A percentile compares a stretch with the other conserved stretches of the same genome.
Conservation (phyloP, 2,113 vertebrate species). For the Tragelaphus imberbis region DNA sequence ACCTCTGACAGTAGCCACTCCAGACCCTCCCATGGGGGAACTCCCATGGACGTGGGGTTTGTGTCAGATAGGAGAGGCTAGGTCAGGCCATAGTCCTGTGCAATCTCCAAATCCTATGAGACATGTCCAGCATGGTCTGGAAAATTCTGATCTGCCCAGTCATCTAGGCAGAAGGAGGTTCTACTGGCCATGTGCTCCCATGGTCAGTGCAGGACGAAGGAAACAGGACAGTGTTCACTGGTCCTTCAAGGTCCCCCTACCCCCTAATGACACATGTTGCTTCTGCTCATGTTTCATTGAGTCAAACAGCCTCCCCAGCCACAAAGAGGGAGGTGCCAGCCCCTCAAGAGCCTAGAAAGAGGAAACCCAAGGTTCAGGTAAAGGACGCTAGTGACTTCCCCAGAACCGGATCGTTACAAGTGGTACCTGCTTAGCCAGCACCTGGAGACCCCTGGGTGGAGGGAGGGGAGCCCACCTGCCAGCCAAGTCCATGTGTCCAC, state of each 20-base stretch:
- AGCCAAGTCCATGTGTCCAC: not conserved
- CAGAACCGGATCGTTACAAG: not conserved
- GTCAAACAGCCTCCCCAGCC: not conserved
- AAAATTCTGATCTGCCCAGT: not conserved
- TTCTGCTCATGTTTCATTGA: not conserved
- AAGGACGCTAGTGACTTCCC: accelerated
- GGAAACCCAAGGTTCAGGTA: too few relatives aligned
- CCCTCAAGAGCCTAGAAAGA: not conserved
- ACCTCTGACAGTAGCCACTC: not conserved
- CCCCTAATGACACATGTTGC: accelerated
- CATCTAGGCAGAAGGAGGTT: not conserved
- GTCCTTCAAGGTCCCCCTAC: not conserved
- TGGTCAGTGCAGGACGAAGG: accelerated
- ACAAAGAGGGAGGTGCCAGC: not conserved
- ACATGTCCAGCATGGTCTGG: not conserved
- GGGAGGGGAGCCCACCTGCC: not conserved
- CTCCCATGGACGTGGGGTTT: not conserved
- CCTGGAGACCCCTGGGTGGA: not conserved
- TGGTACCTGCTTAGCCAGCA: too few relatives aligned
- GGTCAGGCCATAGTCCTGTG: not conserved
- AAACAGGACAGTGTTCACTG: accelerated
- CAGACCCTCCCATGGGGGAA: not conserved
- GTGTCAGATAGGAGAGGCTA: not conserved
- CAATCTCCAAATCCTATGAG: not conserved
- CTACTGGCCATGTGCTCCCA: too few relatives aligned